A percentile compares a stretch with the other conserved stretches of the same genome.
phyloP scores from a whole-genome alignment of 64 coral and sea anemone genomes.

The Stylophora pistillata region DNA sequence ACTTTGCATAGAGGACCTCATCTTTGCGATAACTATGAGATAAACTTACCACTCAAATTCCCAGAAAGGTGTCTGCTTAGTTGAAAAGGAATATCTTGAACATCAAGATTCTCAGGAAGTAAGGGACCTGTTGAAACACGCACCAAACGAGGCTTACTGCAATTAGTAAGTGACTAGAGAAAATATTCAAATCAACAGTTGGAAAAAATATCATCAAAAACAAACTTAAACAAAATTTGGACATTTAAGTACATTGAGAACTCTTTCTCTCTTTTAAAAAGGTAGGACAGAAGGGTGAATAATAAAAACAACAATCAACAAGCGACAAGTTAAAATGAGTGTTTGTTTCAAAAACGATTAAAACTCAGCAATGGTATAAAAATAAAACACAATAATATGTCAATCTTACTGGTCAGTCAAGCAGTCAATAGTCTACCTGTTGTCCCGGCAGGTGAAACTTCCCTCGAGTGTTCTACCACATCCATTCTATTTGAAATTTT shows the following conservation, averaged over 20 bases:
- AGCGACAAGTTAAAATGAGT: no score
- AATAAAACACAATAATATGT: no score
- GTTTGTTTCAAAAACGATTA: no score
- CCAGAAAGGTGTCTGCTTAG: neutral
- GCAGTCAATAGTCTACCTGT: neutral
- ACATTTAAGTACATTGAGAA: no score
- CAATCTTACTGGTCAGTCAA: no score
- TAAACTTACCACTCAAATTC: neutral
- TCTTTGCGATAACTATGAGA: neutral
- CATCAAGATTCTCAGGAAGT: neutral
- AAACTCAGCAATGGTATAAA: no score
- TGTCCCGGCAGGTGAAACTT: neutral
- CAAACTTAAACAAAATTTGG: no score
- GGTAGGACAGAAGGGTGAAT: no score
- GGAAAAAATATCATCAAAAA: no score
- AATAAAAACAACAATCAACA: no score
- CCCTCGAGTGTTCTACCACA: neutral
- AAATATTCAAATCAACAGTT: no score
- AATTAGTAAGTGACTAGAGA: neutral
- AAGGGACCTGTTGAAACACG: neutral
- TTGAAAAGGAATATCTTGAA: neutral
- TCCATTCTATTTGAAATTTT: neutral
- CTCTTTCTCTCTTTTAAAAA: no score
- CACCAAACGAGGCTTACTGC: neutral
- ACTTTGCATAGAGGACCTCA: neutral